phyloP scores from a whole-genome alignment of 2,888 invertebrate species.

The Amphipoea oculea region DNA sequence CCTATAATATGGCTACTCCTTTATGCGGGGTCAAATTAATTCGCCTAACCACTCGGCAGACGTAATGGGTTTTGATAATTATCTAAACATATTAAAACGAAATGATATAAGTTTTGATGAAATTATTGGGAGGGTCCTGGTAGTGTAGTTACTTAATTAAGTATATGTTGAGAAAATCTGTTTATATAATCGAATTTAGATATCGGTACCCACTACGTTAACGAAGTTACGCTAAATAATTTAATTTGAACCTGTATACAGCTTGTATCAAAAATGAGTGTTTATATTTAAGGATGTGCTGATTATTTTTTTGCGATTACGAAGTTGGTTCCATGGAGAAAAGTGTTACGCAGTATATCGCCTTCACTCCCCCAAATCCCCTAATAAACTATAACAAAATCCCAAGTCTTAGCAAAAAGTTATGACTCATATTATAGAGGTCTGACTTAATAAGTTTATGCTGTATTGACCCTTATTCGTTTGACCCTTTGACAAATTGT shows the following conservation, averaged over 20 bases:
- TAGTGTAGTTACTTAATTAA: neutral
- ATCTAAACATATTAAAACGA: too few species aligned
- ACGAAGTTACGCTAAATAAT: too few species aligned
- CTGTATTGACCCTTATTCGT: constrained; percentile 35
- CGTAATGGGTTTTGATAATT: neutral
- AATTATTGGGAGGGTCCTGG: neutral
- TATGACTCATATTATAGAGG: neutral
- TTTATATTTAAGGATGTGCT: too few species aligned
- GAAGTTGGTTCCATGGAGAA: too few species aligned
- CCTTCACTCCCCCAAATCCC: too few species aligned
- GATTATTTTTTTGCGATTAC: too few species aligned
- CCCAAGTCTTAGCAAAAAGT: constrained; percentile 1
- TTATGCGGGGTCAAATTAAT: neutral
- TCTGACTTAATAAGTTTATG: constrained; percentile 23
- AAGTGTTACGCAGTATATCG: too few species aligned
- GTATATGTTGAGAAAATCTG: neutral
- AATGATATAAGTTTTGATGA: neutral
- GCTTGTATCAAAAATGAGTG: too few species aligned
- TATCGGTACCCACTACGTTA: too few species aligned
- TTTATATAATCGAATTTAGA: neutral
- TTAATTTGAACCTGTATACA: too few species aligned
- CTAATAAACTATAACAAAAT: constrained; percentile 18
- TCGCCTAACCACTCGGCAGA: neutral
- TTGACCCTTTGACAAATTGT: constrained; percentile 55
- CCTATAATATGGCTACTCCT: neutral